Percentiles rank a stretch among this genome's conserved stretches.
These are phyloP conservation scores for Harpalus rubripes DNA, from an alignment of 2,888 invertebrate genomes.

Conservation along the genomic window DNA sequence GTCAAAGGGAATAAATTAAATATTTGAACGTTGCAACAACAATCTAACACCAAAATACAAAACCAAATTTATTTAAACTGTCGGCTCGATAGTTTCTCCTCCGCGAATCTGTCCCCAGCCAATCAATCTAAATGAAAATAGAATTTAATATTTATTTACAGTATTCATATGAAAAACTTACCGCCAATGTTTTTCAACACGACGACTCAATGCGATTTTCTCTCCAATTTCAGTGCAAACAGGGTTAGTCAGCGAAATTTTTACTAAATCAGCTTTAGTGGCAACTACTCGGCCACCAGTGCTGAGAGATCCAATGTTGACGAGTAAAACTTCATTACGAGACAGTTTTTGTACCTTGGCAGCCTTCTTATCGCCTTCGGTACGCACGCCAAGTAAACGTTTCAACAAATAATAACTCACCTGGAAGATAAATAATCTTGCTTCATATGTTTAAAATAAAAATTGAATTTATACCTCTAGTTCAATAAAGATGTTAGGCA, in stretches of 20 bases:
- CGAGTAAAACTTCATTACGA: slow-evolving; percentile 94
- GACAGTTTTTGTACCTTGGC: slow-evolving; percentile 97
- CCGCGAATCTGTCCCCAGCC: slow-evolving; percentile 99
- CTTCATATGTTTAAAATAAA: no score
- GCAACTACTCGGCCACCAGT: slow-evolving; percentile 98
- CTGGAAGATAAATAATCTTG: slow-evolving; percentile 69
- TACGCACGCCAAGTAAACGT: slow-evolving; percentile 96
- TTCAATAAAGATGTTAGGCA: slow-evolving; percentile 98
- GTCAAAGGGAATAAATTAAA: slow-evolving; percentile 29
- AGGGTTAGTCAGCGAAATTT: slow-evolving; percentile 97
- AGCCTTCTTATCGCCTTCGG: slow-evolving; percentile 99
- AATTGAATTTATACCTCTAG: slow-evolving; percentile 86
- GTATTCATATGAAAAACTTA: slow-evolving; percentile 75
- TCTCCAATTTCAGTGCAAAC: slow-evolving; percentile 99
- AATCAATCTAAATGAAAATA: slow-evolving; percentile 86
- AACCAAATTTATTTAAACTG: slow-evolving; percentile 65
- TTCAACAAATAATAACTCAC: slow-evolving; percentile 96
- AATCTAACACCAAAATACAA: slow-evolving; percentile 55
- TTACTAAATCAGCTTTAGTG: slow-evolving; percentile 97
- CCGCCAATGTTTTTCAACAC: slow-evolving; percentile 99
- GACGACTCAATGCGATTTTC: slow-evolving; percentile 98
- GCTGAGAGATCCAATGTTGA: slow-evolving; percentile 99
- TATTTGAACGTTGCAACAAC: slow-evolving; percentile 8
- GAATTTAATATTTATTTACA: slow-evolving; percentile 3
- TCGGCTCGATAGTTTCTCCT: slow-evolving; percentile 96